These are phyloP conservation scores for Philereme transversata DNA, from an alignment of 2,888 invertebrate species.

Conservation along the genomic window DNA sequence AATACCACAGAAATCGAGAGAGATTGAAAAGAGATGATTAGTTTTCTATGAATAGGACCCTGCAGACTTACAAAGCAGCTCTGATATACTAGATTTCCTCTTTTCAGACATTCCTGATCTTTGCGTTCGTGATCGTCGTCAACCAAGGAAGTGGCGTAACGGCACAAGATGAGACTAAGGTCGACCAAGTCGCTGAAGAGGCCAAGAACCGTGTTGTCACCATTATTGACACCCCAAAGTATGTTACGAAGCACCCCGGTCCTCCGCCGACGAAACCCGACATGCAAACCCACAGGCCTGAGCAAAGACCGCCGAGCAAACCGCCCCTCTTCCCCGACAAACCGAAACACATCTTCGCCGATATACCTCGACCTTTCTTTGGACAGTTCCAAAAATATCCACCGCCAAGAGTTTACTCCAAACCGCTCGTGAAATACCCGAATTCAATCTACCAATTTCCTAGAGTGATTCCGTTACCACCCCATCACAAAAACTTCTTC, in stretches of 20 bases:
- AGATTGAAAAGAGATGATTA: too few relatives aligned
- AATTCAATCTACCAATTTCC: slow-evolving; percentile 68
- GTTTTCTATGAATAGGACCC: too few relatives aligned
- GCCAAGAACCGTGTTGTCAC: slow-evolving; percentile 62
- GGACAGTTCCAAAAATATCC: slow-evolving; percentile 49
- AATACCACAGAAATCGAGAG: too few relatives aligned
- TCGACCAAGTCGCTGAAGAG: slow-evolving; percentile 73
- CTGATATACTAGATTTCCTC: slow-evolving; percentile 35
- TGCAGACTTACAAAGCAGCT: slow-evolving; percentile 2
- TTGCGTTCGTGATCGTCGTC: slow-evolving; percentile 76
- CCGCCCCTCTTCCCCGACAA: slow-evolving; percentile 64
- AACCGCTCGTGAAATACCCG: slow-evolving; percentile 53
- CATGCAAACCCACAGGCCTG: slow-evolving; percentile 52
- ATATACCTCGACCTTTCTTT: slow-evolving; percentile 55
- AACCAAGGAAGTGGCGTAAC: slow-evolving; percentile 65
- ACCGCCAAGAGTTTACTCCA: slow-evolving; percentile 55
- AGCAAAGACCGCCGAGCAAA: slow-evolving; percentile 64
- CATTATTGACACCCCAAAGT: slow-evolving; percentile 62
- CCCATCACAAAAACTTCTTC: slow-evolving; percentile 50
- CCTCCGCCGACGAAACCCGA: slow-evolving; percentile 43
- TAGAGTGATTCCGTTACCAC: slow-evolving; percentile 62
- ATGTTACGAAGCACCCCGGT: slow-evolving; percentile 50
- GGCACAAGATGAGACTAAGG: slow-evolving; percentile 56
- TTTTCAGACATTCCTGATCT: slow-evolving; percentile 78
- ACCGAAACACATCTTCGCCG: slow-evolving; percentile 50